Base-by-base conservation (phyloP, 2,797 vertebrate species). In the Leptoclinus maculatus region DNA sequence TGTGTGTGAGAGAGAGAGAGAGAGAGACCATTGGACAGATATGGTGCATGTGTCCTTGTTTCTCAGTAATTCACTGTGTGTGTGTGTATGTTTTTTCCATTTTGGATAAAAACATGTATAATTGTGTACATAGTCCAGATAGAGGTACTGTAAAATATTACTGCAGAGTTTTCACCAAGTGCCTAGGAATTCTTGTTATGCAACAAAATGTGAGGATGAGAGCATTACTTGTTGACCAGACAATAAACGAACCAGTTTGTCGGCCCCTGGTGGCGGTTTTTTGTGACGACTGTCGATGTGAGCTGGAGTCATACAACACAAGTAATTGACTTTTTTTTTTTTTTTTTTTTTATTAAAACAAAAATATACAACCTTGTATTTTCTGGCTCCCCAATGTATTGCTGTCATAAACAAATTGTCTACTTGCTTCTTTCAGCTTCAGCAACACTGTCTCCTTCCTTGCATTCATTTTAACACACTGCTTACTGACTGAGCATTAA, bases 121-220 rank as follows among this genome's bases (percentile, higher is more conserved):
- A 81, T 79, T 91, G 81, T 91, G 79, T 92, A 91, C 63, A 85
- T 83, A 88, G 76, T 78, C 71, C 66, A 38, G 63, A 67, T 84
- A 69, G 75, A 90, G 91, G 91, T 92, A 93, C 90, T 90, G 85
- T 89, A 90, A 86, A 79, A 84, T 86, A 87, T 78, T 74, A 78
- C 76, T 85, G 70, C 85, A 88, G 81, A 89, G 83, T 75, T 79
- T 76, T 90, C 92, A 93, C 89, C 67, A 94, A 93, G 94, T 95
- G 94, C 94, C 94, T 93, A 66, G 71, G 69, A 76, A 66, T 80
- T 71, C 66, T 74, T 79, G 57, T 85, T 89, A 89, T 93, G 91
- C 89, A 89, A 88, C 62, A 41, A 45, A 23, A 70, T 77, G 71
- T 86, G 66, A 82, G 76, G 79, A 66, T 89, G 70, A 87, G 69